Base-by-base conservation (phyloP, 2,888 invertebrate genomes). In the Nemurella pictetii region DNA sequence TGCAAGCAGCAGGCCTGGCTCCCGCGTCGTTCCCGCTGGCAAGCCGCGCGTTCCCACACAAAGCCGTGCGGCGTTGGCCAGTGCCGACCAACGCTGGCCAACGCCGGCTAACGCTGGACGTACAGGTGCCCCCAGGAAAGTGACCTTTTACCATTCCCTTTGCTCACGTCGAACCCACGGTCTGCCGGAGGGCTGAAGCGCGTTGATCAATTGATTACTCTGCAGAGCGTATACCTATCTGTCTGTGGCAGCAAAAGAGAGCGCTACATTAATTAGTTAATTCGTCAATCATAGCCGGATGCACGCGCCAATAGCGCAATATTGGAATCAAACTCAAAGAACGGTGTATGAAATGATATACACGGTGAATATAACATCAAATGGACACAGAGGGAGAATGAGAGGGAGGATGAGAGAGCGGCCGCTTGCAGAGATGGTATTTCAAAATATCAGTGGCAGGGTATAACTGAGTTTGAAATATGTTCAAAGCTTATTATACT, bases 61-160 rank as follows among this genome's bases (percentile, higher is more conserved):
- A n/a, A n/a, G 29, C 78, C n/a, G 55, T n/a, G n/a, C n/a, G n/a
- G 55, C 20, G 55, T 20, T 55, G 55, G 55, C 55, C 55, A 55
- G 20, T 9, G 9, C 32, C 3, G 32, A 9, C 32, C 77, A 25
- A 20, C 20, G 55, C 55, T 55, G 55, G 55, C 55, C 55, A 55
- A 55, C 32, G 9, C 32, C 3, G 32, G 32, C 32, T 27, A 25
- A 73, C 28, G 75, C 28, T 26, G 75, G n/a, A 29, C 80, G 29
- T 81, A 30, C 80, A 81, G 80, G 80, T 81, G 80, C 80, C 80
- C 80, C 12, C 80, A 81, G 80, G 80, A 81, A 81, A 0, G 35
- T 81, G 80, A 81, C 80, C 36, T 81, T 81, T 81, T 35, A 25
- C 80, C 28, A 35, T 80, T 80, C 80, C 26, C 55, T 75, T 75